Percentiles rank a stretch among this genome's conserved stretches.
Evolutionary conservation across 2,888 invertebrate genomes (phyloP).

Genomic region (Parnassius orleans): DNA sequence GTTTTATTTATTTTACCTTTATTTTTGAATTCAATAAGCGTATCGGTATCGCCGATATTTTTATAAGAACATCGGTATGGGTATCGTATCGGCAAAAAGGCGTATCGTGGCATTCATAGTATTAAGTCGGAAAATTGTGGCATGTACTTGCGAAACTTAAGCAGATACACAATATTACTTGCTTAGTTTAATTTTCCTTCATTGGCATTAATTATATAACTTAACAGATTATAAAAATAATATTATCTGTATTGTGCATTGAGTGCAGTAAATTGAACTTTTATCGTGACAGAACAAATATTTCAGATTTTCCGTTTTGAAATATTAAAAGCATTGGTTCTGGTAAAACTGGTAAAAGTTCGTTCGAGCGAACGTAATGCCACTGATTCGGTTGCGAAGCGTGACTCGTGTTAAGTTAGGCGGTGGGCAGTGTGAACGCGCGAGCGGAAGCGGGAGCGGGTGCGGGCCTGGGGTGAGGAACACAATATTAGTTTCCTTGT

Average conservation of each 20-base stretch:
- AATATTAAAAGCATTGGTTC: constrained; percentile 13
- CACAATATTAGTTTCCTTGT: constrained; percentile 82
- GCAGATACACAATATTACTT: constrained; percentile 13
- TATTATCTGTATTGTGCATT: constrained; percentile 10
- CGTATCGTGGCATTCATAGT: too few relatives aligned
- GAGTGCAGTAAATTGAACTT: constrained; percentile 18
- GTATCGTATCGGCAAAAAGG: too few relatives aligned
- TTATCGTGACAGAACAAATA: constrained; percentile 20
- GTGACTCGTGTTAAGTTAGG: constrained; percentile 33
- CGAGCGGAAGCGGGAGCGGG: constrained; percentile 51
- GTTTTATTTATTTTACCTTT: too few relatives aligned
- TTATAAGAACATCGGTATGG: too few relatives aligned
- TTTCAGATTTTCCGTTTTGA: constrained; percentile 12
- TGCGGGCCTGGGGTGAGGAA: constrained; percentile 71
- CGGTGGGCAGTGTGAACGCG: constrained; percentile 65
- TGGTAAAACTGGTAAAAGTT: constrained; percentile 28
- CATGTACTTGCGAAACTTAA: background rate
- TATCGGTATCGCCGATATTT: too few relatives aligned
- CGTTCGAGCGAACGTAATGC: constrained; percentile 15
- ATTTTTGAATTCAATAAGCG: too few relatives aligned
- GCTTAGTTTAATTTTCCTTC: background rate
- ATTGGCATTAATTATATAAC: too few relatives aligned
- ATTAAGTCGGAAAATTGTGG: background rate
- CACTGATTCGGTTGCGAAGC: constrained; percentile 28
- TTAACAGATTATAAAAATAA: background rate